Base-by-base conservation (phyloP, 2,113 vertebrate genomes). In the Heteronetta atricapilla region DNA sequence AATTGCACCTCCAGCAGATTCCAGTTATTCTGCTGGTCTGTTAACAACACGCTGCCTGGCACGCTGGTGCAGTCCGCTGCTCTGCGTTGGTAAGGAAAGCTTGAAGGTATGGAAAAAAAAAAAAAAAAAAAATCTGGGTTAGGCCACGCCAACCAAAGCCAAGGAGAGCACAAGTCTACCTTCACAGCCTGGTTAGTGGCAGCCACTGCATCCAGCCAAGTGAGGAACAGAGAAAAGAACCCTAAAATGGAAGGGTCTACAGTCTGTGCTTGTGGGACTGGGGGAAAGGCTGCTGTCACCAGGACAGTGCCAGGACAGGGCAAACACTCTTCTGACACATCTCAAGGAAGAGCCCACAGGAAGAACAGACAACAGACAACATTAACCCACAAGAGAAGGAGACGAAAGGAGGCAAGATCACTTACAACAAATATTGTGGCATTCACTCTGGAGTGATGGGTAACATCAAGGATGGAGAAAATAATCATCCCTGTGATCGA, bases 1-100 rank as follows among this genome's bases (percentile, higher is more conserved):
- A 96, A 96, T 95, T 95, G 95, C 95, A 95, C 93, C 92, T 95
- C 93, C 90, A 96, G 83, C 95, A 97, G 96, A 95, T 94, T 91
- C 96, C 94, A 96, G 96, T 97, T 94, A 96, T 96, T 92, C 90
- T 94, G 94, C 86, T 95, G 92, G 92, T 92, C 92, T 97, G 93
- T 90, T 94, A 95, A 94, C 73, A 94, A 94, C 94, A 84, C 22
- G 0, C 69, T 93, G 93, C 90, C 88, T 95, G 93, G 94, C 93
- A 96, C 0, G 6, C 80, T 16, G 28, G 80, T 42, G 59, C 40
- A 63, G 80, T 55, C 56, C 0, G 0, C 87, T 8, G 13, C 21
- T 46, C 64, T 55, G 77, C 0, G 3, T 13, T 82, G 77, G 69
- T 79, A 93, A 76, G 80, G 88, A 94, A 91, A 93, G 18, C 34